Evolutionary conservation across 2,797 vertebrate species (phyloP).

Genomic region (Phrynocephalus guinanensis): DNA sequence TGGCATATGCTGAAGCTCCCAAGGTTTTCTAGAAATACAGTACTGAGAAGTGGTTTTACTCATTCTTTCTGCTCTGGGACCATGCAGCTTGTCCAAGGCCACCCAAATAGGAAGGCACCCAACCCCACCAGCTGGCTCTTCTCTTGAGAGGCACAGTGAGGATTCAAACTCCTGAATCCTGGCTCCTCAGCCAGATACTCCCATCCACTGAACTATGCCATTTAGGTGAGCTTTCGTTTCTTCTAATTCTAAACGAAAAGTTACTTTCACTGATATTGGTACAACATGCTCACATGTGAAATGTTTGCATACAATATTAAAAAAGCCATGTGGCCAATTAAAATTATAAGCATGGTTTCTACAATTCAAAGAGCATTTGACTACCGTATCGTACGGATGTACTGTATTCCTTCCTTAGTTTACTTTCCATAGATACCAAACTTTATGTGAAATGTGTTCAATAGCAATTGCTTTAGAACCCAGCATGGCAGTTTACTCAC

Average conservation of each 20-base stretch:
- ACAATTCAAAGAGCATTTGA: neutral
- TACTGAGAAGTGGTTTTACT: no score
- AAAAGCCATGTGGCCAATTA: neutral
- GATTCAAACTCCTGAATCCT: no score
- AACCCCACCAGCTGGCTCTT: no score
- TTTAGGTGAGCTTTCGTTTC: neutral
- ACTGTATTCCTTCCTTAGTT: neutral
- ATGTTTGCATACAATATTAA: neutral
- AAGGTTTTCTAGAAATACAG: no score
- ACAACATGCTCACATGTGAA: neutral
- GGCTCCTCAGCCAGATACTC: no score
- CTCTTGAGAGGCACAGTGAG: no score
- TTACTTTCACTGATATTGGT: neutral
- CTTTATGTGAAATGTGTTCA: neutral
- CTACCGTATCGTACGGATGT: neutral
- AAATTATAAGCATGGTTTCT: neutral
- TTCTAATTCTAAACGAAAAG: neutral
- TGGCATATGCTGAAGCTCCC: no score
- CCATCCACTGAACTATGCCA: neutral
- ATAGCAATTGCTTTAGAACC: neutral
- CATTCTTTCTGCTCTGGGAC: no score
- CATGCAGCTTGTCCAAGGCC: no score
- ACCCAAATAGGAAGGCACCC: no score
- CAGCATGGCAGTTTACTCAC: neutral
- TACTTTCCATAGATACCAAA: neutral